Conservation (phyloP, 2,113 vertebrate genomes). For the Lonchura striata region DNA sequence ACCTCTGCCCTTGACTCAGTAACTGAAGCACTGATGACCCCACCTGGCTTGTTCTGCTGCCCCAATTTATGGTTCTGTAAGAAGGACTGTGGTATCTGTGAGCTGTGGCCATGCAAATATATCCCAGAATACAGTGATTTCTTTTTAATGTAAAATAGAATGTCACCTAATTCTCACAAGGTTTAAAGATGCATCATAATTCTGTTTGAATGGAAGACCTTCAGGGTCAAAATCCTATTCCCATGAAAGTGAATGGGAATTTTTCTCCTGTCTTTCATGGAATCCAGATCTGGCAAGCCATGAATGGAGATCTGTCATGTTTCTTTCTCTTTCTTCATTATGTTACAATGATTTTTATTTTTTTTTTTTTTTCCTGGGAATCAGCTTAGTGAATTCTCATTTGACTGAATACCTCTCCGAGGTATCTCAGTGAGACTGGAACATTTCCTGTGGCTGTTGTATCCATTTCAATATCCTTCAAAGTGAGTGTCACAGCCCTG, state of each 20-base stretch:
- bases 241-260: background rate
- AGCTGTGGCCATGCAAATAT: background rate
- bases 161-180: background rate
- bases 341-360: background rate
- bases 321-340: constrained; percentile 33
- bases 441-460: constrained; percentile 44
- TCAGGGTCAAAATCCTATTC: background rate
- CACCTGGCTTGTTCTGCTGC: background rate
- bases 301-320: background rate
- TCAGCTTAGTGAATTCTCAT: constrained; percentile 40
- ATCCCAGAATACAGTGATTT: background rate
- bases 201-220: background rate
- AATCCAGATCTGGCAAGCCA: background rate
- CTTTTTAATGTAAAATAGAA: background rate
- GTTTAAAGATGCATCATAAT: background rate
- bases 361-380: background rate
- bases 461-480: constrained; percentile 30
- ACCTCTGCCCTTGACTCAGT: background rate
- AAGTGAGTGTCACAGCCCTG: background rate
- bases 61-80: background rate
- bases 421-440: background rate
- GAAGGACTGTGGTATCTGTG: background rate
- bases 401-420: background rate
- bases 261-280: background rate
- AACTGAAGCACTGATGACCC: background rate